These are phyloP conservation scores for Neosilurus hyrtlii DNA, from an alignment of 2,797 vertebrate species.

Conservation along the genomic window DNA sequence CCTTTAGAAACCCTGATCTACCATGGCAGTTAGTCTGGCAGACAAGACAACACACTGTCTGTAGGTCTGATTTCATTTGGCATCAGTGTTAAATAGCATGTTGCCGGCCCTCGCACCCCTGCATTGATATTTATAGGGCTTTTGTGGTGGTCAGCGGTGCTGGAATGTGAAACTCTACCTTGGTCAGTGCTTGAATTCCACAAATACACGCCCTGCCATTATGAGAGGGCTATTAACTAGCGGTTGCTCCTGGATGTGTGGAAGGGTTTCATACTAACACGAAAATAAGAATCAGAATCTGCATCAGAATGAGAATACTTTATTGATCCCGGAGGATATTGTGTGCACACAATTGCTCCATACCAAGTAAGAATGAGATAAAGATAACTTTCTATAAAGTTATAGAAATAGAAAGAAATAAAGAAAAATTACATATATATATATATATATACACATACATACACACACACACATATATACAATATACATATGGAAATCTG, in stretches of 20 bases:
- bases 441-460: too few species aligned
- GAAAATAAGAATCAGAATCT: too few species aligned
- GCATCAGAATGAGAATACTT: too few species aligned
- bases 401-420: too few species aligned
- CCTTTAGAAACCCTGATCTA: slow-evolving; percentile 28
- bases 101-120: slow-evolving; percentile 32
- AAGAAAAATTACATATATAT: too few species aligned
- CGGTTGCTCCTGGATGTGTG: slow-evolving; percentile 24
- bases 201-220: slow-evolving; percentile 33
- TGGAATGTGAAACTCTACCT: slow-evolving; percentile 52
- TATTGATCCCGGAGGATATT: too few species aligned
- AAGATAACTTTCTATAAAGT: too few species aligned
- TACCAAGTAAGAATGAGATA: too few species aligned
- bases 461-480: too few species aligned
- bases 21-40: slow-evolving; percentile 15
- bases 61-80: slow-evolving; percentile 53
- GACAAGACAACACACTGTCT: slow-evolving; percentile 31
- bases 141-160: slow-evolving; percentile 50
- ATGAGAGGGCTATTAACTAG: slow-evolving; percentile 36
- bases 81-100: slow-evolving; percentile 45
- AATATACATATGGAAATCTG: too few species aligned
- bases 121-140: slow-evolving; percentile 55
- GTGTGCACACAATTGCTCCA: too few species aligned
- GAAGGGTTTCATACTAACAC: slow-evolving; percentile 19
- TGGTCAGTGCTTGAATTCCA: slow-evolving; percentile 47